phyloP scores from a whole-genome alignment of 92 coral and sea anemone genomes.

The Epizoanthus fatuus region DNA sequence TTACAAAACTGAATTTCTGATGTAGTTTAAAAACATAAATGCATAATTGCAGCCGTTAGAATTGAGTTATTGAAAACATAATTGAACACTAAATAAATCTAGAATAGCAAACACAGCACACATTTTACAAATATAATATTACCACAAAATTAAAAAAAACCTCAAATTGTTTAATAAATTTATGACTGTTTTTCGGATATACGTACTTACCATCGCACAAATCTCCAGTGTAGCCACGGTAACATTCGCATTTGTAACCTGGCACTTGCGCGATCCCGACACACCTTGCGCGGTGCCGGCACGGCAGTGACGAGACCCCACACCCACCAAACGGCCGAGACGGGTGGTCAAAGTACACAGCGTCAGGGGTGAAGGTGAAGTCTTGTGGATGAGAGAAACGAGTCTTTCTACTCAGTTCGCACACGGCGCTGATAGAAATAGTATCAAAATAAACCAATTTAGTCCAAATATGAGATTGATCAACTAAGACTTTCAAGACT shows the following conservation, averaged over 20 bases:
- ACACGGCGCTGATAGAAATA: slow-evolving; percentile 4
- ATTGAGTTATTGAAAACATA: no score
- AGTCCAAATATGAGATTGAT: no score
- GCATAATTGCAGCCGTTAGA: no score
- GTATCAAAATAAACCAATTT: no score
- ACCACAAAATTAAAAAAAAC: no score
- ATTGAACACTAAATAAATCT: no score
- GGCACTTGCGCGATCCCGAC: slow-evolving; percentile 74
- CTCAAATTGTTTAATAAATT: no score
- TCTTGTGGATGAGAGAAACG: slow-evolving; percentile 63
- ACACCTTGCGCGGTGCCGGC: slow-evolving; percentile 78
- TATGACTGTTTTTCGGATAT: not conserved
- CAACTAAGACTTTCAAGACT: no score
- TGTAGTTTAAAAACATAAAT: no score
- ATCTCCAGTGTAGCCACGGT: slow-evolving; percentile 73
- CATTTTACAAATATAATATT: not conserved
- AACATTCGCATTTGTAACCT: slow-evolving; percentile 77
- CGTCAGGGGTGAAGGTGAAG: slow-evolving; percentile 60
- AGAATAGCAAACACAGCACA: not conserved
- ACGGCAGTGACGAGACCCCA: slow-evolving; percentile 67
- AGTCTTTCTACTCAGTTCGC: slow-evolving; percentile 77
- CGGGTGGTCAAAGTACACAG: slow-evolving; percentile 78
- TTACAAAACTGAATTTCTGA: no score
- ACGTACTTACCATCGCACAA: slow-evolving; percentile 70
- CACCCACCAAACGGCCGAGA: slow-evolving; percentile 87